Evolutionary conservation across 2,113 vertebrate species (phyloP).

Genomic region (Ondatra zibethicus): DNA sequence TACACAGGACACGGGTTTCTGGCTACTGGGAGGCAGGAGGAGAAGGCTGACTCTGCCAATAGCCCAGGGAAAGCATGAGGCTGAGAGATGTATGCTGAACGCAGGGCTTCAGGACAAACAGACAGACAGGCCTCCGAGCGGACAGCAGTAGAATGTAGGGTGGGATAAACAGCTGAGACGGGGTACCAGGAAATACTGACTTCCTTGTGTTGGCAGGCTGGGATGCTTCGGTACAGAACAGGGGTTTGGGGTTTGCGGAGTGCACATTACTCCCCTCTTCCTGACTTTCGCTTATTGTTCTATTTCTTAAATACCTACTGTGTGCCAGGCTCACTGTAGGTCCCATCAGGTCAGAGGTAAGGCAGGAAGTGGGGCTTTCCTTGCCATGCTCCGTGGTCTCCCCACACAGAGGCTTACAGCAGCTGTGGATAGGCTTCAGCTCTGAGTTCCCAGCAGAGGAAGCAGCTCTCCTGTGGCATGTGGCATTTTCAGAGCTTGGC

Average conservation of each 20-base stretch:
- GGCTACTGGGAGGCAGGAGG: not conserved
- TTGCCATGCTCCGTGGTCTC: not conserved
- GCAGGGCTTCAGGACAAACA: not conserved
- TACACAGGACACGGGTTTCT: no score
- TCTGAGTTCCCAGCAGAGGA: not conserved
- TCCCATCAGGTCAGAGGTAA: not conserved
- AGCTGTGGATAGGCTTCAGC: not conserved
- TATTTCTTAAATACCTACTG: not conserved
- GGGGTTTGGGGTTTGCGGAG: no score
- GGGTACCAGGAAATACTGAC: not conserved
- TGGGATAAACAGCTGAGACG: accelerated
- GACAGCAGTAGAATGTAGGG: accelerated
- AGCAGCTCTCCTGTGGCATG: not conserved
- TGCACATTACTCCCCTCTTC: accelerated
- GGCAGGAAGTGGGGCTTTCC: not conserved
- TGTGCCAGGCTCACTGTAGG: not conserved
- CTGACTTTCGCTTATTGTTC: not conserved
- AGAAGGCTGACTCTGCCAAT: not conserved
- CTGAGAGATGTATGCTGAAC: not conserved
- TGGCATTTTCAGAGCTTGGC: not conserved
- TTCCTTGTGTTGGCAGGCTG: not conserved
- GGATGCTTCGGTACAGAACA: not conserved
- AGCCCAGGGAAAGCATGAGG: not conserved
- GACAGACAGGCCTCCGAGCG: no score
- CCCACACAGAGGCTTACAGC: not conserved